Conservation (phyloP, 2,113 vertebrate species). For the Apteryx owenii region DNA sequence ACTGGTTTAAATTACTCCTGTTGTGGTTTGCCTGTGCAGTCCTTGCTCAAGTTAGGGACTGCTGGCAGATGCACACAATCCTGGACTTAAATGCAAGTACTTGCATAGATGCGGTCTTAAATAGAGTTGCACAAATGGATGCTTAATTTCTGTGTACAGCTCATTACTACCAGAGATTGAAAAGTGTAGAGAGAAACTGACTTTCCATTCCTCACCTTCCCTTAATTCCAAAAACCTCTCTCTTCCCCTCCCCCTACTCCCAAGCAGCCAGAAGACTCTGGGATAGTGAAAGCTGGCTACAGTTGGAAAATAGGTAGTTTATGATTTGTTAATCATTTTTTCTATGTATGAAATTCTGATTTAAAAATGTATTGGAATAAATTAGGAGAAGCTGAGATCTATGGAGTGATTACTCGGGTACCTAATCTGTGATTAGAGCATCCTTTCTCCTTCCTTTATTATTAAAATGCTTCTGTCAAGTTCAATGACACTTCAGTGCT, state of each 20-base stretch:
- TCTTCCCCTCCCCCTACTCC: accelerated
- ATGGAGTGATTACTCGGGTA: background rate
- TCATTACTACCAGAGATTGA: accelerated
- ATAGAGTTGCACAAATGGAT: accelerated
- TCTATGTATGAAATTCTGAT: background rate
- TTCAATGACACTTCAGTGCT: background rate
- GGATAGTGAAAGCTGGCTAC: background rate
- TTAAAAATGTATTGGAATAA: background rate
- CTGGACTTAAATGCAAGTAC: accelerated
- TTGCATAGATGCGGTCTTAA: accelerated
- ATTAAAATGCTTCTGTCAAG: background rate
- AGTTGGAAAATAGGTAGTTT: background rate
- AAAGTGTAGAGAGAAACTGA: background rate
- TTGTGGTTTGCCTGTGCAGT: background rate
- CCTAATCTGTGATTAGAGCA: background rate
- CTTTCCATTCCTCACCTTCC: accelerated
- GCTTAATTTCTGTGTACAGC: background rate
- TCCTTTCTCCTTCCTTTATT: background rate
- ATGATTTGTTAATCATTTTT: background rate
- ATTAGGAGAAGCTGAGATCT: background rate
- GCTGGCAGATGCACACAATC: accelerated
- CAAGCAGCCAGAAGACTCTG: accelerated
- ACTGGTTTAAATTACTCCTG: too few species aligned
- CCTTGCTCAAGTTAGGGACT: background rate
- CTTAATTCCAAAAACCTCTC: background rate